phyloP scores from a whole-genome alignment of 2,888 invertebrate species.

The Eustalomyia histrio region DNA sequence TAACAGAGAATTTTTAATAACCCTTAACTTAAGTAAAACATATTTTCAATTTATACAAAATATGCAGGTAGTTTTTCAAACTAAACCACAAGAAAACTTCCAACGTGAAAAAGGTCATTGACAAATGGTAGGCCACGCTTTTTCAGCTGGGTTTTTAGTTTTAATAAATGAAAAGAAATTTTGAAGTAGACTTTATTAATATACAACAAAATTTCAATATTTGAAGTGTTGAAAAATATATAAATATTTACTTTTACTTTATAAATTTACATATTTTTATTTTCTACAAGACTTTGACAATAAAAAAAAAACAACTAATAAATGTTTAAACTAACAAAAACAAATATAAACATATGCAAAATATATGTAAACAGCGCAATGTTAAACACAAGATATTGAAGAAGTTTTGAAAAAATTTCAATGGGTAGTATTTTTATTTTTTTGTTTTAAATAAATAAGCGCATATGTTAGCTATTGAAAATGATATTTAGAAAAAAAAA shows the following conservation, averaged over 20 bases:
- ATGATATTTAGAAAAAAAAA: neutral
- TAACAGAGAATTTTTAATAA: conserved; percentile 1
- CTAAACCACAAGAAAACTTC: neutral
- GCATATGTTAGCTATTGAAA: neutral
- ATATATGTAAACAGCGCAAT: neutral
- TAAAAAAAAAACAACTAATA: neutral
- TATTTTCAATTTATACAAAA: neutral
- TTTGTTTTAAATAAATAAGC: neutral
- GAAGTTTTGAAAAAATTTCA: neutral
- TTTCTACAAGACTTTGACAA: neutral
- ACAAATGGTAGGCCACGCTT: conserved; percentile 14
- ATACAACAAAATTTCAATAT: neutral
- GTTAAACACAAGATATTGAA: neutral
- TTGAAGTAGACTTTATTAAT: neutral
- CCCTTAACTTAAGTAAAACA: neutral
- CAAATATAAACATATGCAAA: conserved; percentile 7
- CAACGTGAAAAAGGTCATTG: neutral
- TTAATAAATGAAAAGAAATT: neutral
- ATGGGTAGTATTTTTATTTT: too few relatives aligned
- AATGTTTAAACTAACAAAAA: conserved; percentile 2
- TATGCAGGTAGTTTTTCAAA: conserved; percentile 4
- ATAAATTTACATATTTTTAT: conserved; percentile 45
- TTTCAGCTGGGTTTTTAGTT: conserved; percentile 26
- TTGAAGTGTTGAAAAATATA: conserved; percentile 9
- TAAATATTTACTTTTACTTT: conserved; percentile 55